These are phyloP conservation scores for Alfaro cultratus DNA, from an alignment of 2,797 vertebrate genomes.

Conservation along the genomic window DNA sequence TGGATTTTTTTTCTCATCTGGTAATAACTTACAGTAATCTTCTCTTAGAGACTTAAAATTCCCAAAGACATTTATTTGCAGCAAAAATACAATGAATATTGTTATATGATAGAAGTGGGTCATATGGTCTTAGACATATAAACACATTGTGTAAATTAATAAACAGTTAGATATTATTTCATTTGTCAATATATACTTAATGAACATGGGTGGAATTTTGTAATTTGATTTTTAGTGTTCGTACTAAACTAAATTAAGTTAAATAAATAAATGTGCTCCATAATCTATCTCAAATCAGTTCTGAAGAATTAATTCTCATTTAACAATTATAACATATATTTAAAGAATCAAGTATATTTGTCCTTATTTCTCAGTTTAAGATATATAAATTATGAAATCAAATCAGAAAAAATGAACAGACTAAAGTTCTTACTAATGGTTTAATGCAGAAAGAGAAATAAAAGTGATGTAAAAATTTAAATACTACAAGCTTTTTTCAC, in stretches of 20 bases:
- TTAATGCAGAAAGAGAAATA: not conserved
- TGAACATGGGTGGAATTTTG: not conserved
- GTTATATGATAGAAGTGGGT: not conserved
- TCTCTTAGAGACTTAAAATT: slow-evolving; percentile 18
- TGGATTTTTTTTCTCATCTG: slow-evolving; percentile 27
- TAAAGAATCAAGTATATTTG: not conserved
- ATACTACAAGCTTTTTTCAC: not conserved
- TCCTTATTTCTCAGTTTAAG: not conserved
- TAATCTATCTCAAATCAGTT: not conserved
- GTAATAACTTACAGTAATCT: slow-evolving; percentile 50
- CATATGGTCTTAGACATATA: not conserved
- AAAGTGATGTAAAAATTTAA: not conserved
- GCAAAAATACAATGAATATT: not conserved
- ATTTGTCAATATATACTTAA: not conserved
- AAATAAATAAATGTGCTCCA: not conserved
- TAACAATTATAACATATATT: not conserved
- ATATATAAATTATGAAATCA: not conserved
- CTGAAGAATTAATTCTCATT: not conserved
- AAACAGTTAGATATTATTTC: not conserved
- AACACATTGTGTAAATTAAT: not conserved
- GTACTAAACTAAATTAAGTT: not conserved
- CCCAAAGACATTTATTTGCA: slow-evolving; percentile 25
- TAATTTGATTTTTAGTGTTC: not conserved
- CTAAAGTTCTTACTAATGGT: not conserved
- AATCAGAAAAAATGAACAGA: not conserved